A percentile compares a stretch with the other conserved stretches of the same genome.
These are phyloP conservation scores for Passer domesticus DNA, from an alignment of 2,113 vertebrate genomes.

Conservation along the genomic window DNA sequence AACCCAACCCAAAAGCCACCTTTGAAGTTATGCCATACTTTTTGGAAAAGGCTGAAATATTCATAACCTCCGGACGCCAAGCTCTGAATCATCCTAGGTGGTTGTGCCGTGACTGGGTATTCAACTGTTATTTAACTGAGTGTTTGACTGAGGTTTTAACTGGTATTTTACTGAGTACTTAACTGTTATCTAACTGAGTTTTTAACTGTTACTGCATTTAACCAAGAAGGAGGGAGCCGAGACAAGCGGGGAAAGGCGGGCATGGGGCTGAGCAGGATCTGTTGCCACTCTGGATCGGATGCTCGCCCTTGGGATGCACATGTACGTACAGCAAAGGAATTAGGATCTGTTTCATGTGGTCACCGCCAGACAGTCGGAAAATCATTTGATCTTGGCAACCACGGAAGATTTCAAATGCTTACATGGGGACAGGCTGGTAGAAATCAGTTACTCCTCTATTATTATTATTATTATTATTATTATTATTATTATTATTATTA, in stretches of 20 bases:
- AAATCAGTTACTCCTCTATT: slow-evolving; percentile 1
- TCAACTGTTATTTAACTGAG: background rate
- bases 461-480: background rate
- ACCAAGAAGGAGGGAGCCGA: background rate
- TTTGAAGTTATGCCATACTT: background rate
- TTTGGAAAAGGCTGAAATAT: background rate
- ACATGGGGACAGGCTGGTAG: slow-evolving; percentile 63
- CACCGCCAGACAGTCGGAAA: slow-evolving; percentile 73
- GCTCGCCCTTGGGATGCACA: background rate
- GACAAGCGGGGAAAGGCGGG: background rate
- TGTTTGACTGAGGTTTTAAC: background rate
- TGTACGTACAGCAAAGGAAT: slow-evolving; percentile 21
- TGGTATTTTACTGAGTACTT: background rate
- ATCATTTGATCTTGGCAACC: slow-evolving; percentile 73
- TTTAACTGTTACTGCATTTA: background rate
- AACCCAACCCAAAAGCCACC: background rate
- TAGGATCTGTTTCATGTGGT: slow-evolving; percentile 61
- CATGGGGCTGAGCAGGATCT: background rate
- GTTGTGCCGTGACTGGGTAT: background rate
- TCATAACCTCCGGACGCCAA: background rate
- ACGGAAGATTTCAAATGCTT: slow-evolving; percentile 65
- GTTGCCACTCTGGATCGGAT: background rate
- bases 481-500: rapidly evolving
- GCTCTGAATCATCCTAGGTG: background rate
- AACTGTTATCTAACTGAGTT: background rate